phyloP scores from a whole-genome alignment of 2,888 invertebrate genomes.

The Eumacrocentrus americanus region DNA sequence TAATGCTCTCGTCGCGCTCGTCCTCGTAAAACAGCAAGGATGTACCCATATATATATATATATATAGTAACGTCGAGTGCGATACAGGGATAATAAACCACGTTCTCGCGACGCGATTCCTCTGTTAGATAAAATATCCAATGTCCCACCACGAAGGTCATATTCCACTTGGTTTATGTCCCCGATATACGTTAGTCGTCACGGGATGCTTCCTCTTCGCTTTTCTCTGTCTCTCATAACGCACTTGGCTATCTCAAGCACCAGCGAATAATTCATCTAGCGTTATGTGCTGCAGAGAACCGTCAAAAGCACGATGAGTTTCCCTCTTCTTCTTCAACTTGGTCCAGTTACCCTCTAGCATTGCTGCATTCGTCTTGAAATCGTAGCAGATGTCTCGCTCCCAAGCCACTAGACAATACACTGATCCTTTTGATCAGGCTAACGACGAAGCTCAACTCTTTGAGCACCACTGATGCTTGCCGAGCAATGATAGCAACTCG shows the following conservation, averaged over 20 bases:
- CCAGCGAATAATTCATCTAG: not conserved
- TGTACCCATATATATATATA: too few species aligned
- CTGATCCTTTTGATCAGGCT: constrained; percentile 3
- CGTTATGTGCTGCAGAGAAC: too few species aligned
- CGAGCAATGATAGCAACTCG: constrained; percentile 42
- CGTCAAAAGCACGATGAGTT: too few species aligned
- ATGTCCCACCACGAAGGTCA: constrained; percentile 10
- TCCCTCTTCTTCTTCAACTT: too few species aligned
- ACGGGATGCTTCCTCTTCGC: not conserved
- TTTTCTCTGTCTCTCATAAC: not conserved
- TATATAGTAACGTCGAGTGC: not conserved
- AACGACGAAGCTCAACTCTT: constrained; percentile 5
- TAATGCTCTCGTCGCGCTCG: not conserved
- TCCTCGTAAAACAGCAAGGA: not conserved
- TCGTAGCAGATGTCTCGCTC: not conserved
- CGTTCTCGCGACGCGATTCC: not conserved
- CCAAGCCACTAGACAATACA: constrained; percentile 11
- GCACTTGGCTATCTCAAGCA: not conserved
- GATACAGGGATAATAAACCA: not conserved
- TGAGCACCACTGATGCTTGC: constrained; percentile 33
- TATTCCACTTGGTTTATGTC: constrained; percentile 20
- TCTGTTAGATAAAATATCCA: constrained; percentile 19
- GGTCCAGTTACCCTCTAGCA: too few species aligned
- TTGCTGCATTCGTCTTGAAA: too few species aligned
- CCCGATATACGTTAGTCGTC: constrained; percentile 1